Percentiles rank a stretch among this genome's conserved stretches.
phyloP scores from a whole-genome alignment of 2,113 vertebrate genomes.

The Syrrhaptes paradoxus region DNA sequence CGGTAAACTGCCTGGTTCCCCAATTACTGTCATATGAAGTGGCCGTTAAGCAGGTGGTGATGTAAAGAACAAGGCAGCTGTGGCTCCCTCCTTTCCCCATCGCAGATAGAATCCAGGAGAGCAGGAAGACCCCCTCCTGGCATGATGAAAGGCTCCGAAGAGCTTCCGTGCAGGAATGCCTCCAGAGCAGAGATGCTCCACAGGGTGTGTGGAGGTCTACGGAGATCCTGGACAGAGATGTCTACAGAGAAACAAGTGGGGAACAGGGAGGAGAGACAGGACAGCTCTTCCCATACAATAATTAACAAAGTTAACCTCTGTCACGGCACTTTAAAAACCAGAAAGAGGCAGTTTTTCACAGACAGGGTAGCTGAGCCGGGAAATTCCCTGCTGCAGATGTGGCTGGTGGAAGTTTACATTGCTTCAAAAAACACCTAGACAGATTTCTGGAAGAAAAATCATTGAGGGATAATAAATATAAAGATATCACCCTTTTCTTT shows the following conservation, averaged over 20 bases:
- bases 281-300: not conserved
- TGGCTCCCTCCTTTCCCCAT: not conserved
- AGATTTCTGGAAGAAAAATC: not conserved
- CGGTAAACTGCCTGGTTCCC: not conserved
- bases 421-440: not conserved
- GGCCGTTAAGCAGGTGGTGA: not conserved
- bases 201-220: not conserved
- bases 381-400: constrained; percentile 18
- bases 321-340: not conserved
- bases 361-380: not conserved
- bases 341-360: not conserved
- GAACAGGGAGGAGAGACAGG: not conserved
- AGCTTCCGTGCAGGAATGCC: not conserved
- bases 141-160: not conserved
- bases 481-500: not conserved
- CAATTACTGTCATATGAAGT: not conserved
- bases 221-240: not conserved
- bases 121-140: not conserved
- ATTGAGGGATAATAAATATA: not conserved
- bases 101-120: not conserved
- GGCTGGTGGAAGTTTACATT: not conserved
- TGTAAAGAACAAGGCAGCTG: not conserved
- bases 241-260: not conserved
- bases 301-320: not conserved
- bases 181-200: not conserved